Conservation (phyloP, 1,140 invertebrate genomes). For the Nephila pilipes region DNA sequence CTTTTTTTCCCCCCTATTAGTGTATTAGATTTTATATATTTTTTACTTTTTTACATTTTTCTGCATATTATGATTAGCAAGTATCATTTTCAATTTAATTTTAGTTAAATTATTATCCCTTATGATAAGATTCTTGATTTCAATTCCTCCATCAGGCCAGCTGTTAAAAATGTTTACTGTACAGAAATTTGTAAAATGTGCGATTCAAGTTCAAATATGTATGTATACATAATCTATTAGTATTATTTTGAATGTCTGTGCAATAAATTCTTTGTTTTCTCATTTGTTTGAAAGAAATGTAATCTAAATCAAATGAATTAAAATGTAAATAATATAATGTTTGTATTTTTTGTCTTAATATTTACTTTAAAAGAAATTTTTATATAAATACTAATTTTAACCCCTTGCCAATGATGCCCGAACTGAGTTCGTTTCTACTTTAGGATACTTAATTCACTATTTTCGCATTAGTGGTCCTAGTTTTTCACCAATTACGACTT, state of each 20-base stretch:
- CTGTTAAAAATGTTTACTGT: slow-evolving; percentile 52
- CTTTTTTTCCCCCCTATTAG: not conserved
- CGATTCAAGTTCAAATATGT: not conserved
- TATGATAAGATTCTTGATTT: not conserved
- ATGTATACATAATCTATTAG: slow-evolving; percentile 32
- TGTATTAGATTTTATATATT: not conserved
- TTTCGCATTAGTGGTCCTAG: too few relatives aligned
- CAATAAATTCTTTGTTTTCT: slow-evolving; percentile 62
- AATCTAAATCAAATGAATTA: slow-evolving; percentile 42
- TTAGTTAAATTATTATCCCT: not conserved
- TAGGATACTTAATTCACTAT: too few relatives aligned
- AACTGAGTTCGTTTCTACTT: too few relatives aligned
- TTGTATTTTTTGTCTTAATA: not conserved
- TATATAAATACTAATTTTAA: too few relatives aligned
- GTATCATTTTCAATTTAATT: not conserved
- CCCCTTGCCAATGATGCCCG: too few relatives aligned
- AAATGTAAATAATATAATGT: slow-evolving; percentile 42
- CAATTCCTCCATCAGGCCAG: slow-evolving; percentile 44
- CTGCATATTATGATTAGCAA: not conserved
- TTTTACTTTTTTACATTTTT: not conserved
- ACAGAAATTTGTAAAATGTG: slow-evolving; percentile 65
- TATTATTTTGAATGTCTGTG: slow-evolving; percentile 66
- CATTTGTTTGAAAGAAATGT: not conserved
- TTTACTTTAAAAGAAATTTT: too few relatives aligned
- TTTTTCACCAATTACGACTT: too few relatives aligned